Conservation (phyloP, 2,113 vertebrate genomes). For the Corapipo altera region DNA sequence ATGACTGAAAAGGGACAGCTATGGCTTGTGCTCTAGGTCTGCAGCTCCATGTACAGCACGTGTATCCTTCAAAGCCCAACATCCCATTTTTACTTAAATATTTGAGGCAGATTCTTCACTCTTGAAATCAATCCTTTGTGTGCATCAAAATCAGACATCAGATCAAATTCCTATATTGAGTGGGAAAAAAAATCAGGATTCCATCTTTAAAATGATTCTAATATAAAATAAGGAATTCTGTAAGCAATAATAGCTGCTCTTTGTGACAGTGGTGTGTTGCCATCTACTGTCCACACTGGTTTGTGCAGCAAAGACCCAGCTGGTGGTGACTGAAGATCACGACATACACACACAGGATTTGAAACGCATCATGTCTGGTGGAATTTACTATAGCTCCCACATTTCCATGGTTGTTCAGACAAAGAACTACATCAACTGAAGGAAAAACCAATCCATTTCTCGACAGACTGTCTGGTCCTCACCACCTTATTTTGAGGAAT, state of each 20-base stretch:
- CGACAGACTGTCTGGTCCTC: neutral
- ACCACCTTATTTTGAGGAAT: neutral
- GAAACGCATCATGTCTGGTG: neutral
- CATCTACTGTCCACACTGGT: slow-evolving; percentile 17
- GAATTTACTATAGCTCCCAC: neutral
- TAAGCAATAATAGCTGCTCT: neutral
- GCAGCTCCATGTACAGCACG: neutral
- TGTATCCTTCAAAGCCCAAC: neutral
- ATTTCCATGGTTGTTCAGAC: neutral
- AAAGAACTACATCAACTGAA: neutral
- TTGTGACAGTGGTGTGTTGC: slow-evolving; percentile 2
- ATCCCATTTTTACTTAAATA: neutral
- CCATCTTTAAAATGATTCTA: neutral
- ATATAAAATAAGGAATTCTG: neutral
- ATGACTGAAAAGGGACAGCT: neutral
- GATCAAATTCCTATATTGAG: neutral
- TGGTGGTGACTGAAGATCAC: neutral
- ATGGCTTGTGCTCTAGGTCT: neutral
- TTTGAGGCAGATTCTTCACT: neutral
- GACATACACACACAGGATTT: neutral
- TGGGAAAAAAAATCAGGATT: neutral
- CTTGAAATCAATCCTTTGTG: neutral
- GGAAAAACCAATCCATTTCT: neutral
- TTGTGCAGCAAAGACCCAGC: neutral
- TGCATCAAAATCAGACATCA: neutral